Conservation (phyloP, 1,140 invertebrate genomes). For the Ceratosolen fusciceps region DNA sequence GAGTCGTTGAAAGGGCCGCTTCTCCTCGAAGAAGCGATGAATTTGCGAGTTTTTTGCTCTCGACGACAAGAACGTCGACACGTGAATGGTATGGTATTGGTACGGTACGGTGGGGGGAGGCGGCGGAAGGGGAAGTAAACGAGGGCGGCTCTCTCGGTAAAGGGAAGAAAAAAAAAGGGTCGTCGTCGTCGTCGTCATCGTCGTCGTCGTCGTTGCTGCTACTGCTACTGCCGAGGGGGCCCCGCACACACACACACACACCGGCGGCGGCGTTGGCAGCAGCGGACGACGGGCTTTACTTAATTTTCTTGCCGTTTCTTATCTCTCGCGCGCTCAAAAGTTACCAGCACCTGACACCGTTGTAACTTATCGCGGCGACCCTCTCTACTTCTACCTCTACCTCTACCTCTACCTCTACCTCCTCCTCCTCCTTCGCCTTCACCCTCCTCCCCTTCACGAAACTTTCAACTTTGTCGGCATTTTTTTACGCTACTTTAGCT, state of each 20-base stretch:
- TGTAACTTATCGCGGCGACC: background rate
- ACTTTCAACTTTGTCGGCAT: constrained; percentile 8
- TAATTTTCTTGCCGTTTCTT: constrained; percentile 29
- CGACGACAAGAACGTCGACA: background rate
- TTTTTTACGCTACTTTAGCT: background rate
- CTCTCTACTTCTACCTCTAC: too few relatives aligned
- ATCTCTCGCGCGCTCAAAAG: background rate
- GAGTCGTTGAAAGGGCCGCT: background rate
- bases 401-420: background rate
- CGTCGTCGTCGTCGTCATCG: too few relatives aligned
- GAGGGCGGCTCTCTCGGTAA: background rate
- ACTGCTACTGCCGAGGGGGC: too few relatives aligned
- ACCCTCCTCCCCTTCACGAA: background rate
- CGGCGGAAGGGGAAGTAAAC: constrained; percentile 3
- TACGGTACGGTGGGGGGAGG: too few relatives aligned
- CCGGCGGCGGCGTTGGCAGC: too few relatives aligned
- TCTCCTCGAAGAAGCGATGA: constrained; percentile 38
- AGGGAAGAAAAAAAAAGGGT: background rate
- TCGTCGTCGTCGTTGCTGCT: too few relatives aligned
- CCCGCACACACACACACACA: too few relatives aligned
- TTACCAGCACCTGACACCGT: constrained; percentile 6
- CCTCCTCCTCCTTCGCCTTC: too few relatives aligned
- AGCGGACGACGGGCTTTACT: constrained; percentile 17
- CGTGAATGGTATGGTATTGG: too few relatives aligned
- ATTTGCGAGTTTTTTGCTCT: constrained; percentile 36